Base-by-base conservation (phyloP, 2,888 invertebrate species). In the Brachyopa scutellaris region DNA sequence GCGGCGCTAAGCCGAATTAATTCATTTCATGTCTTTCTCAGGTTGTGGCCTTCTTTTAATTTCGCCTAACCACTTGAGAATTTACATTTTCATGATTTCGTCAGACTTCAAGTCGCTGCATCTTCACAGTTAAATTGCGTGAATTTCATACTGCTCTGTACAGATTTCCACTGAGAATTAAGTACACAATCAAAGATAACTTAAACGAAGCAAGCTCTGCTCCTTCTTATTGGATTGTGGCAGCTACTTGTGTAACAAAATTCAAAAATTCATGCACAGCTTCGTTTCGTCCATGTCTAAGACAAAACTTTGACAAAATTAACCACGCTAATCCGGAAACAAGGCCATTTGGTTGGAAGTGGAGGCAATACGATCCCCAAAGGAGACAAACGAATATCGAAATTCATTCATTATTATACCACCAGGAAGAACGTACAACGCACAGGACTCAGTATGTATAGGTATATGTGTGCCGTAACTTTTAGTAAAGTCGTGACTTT, bases 401-500 rank as follows among this genome's bases (percentile, higher is more conserved):
- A 49, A n/a, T 59, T 66, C 31, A 40, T 31, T n/a, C 57, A 57
- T 69, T 66, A 51, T 59, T 51, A 59, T 55, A 40, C 42, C 36
- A 62, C 33, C 51, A 62, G 62, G 53, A 29, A 57, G 31, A 6
- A 51, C 9, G 26, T 40, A 64, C 53, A 29, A 38, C 1, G 42
- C 23, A 42, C 15, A 66, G 29, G 21, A 49, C 33, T 23, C 40
- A 19, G 11, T 47, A 11, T 47, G 23, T 47, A 26, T 40, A 26
- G 26, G 15, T 40, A 15, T 40, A 7, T 73, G 36, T 74, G 66
- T 66, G 53, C 31, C 53, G 57, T 66, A 74, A 66, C 74, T 74
- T 73, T 66, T 42, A 66, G 57, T 33, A 59, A 74, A 74, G 40
- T 74, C 74, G 67, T 74, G 74, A 74, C 67, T 74, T 66, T 66